Percentiles rank a stretch among this genome's conserved stretches.
Evolutionary conservation across 53 echinoderm and acorn worm genomes (phyloP).

Genomic region (Apostichopus leukothele): DNA sequence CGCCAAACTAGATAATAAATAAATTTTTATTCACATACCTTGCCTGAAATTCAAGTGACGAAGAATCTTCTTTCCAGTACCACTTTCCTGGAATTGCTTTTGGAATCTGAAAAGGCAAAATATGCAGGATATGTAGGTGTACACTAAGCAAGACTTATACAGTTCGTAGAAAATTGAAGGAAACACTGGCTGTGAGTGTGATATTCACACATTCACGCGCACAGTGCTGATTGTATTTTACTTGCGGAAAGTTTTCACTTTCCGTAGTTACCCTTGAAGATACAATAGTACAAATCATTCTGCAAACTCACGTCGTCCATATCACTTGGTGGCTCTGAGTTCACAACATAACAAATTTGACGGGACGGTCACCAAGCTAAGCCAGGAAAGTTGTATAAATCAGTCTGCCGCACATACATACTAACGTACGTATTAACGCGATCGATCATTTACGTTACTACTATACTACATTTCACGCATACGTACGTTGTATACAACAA

Average conservation of each 20-base stretch:
- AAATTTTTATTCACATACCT: slow-evolving; percentile 41
- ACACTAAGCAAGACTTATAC: too few relatives aligned
- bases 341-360: background rate
- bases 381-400: background rate
- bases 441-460: too few relatives aligned
- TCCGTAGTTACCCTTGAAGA: background rate
- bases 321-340: background rate
- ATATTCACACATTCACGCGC: too few relatives aligned
- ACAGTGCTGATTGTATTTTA: too few relatives aligned
- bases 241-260: too few relatives aligned
- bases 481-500: too few relatives aligned
- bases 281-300: background rate
- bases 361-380: background rate
- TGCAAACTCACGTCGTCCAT: background rate
- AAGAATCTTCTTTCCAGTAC: slow-evolving; percentile 92
- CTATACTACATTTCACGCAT: too few relatives aligned
- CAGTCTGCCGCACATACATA: too few relatives aligned
- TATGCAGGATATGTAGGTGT: background rate
- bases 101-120: slow-evolving; percentile 52
- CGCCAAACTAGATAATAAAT: background rate
- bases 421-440: too few relatives aligned
- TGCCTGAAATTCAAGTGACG: slow-evolving; percentile 74
- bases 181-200: too few relatives aligned
- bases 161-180: background rate
- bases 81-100: slow-evolving; percentile 69